Evolutionary conservation across 2,113 vertebrate genomes (phyloP), one percentile per base, ranked within the genome.

Genomic region (Mohoua ochrocephala): DNA sequence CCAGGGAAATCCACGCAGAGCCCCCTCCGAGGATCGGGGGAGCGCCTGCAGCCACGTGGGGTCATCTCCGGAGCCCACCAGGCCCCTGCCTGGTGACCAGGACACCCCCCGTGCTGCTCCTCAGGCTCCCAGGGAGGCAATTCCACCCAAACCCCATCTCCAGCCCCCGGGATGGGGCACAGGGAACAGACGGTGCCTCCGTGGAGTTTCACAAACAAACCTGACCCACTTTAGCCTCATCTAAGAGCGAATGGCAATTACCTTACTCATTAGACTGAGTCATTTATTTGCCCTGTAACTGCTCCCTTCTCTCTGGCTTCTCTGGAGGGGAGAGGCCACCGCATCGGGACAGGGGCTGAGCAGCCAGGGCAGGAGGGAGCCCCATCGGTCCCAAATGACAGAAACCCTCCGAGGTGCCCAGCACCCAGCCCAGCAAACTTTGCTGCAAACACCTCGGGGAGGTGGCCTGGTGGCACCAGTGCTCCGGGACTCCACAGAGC

Each of bases 171-270:
- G 91, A 84, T 0, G 2, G 75, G 78, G 71, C 68, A 4, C 79
- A 23, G 91, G 10, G 93, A 96, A 53, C 96, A 96, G 85, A 74
- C 31, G 83, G 93, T 89, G 95, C 90, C 83, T 96, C 80, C 17
- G 13, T 5, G 60, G 54, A 96, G 93, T 95, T 96, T 93, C 92
- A 87, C 96, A 95, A 93, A 97, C 96, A 94, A 96, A 95, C 90
- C 88, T 93, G 96, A 97, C 94, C 96, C 95, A 96, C 85, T 97
- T 95, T 89, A 94, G 87, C 87, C 94, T 94, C 70, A 11, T 76
- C 91, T 93, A 87, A 13, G 88, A 92, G 83, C 50, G 47, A 89
- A 56, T 6, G 2, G 95, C 82, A 96, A 96, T 94, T 90, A 96
- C 52, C 85, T 80, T 87, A 81, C 96, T 95, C 91, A 91, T 95